A percentile compares a stretch with the other conserved stretches of the same genome.
phyloP scores from a whole-genome alignment of 2,113 vertebrate genomes.

The Oceanodroma tethys region DNA sequence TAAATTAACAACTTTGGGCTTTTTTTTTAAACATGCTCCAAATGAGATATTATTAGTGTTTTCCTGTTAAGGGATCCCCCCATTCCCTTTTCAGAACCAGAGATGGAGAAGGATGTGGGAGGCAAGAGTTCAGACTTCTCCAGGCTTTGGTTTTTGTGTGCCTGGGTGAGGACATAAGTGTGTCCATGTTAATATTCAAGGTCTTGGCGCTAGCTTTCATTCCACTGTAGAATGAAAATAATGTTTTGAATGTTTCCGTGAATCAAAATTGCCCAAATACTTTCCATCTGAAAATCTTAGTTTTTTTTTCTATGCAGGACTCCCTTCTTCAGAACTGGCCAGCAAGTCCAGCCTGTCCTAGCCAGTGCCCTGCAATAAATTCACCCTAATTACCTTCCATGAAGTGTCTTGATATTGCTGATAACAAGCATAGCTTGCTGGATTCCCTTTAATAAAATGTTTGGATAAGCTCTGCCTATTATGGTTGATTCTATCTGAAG shows the following conservation, averaged over 20 bases:
- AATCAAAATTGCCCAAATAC: not conserved
- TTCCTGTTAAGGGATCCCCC: not conserved
- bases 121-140: not conserved
- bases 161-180: not conserved
- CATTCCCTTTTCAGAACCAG: not conserved
- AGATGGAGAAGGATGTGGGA: not conserved
- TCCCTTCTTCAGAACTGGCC: not conserved
- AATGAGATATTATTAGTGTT: not conserved
- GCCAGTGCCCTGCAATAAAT: not conserved
- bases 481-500: not conserved
- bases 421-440: not conserved
- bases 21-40: not conserved
- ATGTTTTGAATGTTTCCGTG: not conserved
- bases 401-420: not conserved
- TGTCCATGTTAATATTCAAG: not conserved
- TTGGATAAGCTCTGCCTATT: not conserved
- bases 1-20: not conserved
- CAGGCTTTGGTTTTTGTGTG: not conserved
- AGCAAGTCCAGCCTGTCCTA: not conserved
- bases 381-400: not conserved
- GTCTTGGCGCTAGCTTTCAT: not conserved
- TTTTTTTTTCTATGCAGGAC: too few relatives aligned
- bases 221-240: not conserved
- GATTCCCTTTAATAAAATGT: not conserved
- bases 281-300: not conserved